Evolutionary conservation across 2,888 invertebrate genomes (phyloP), one percentile per base, ranked within the genome.

Genomic region (Hesperia comma): DNA sequence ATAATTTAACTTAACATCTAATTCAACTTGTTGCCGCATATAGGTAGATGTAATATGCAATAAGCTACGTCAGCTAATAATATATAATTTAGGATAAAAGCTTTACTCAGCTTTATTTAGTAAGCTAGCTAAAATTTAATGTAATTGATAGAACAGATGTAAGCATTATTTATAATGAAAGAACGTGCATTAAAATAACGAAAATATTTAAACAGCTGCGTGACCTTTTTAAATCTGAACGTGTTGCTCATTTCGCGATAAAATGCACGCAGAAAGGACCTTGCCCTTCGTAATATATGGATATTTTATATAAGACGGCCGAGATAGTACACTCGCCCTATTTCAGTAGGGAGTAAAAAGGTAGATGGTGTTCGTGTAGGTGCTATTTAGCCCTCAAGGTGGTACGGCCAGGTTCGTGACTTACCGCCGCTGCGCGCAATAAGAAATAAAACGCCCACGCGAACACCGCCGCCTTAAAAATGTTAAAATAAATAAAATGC

Each of bases 401-500:
- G 89, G 88, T 75, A 76, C 80, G 78, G 82, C 77, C 86, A 77
- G 76, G 83, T 85, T 92, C 92, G 92, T 92, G 92, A 92, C 92
- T 92, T 91, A 92, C 92, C 89, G 90, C 82, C 79, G 84, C 80
- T 80, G 84, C 79, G 81, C 58, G 75, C 75, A 82, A 80, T 78
- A 79, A 81, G 79, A 83, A 89, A 84, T 85, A 87, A 83, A 76
- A 75, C 76, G 77, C 80, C 79, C 79, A 78, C 79, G 82, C 81
- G 76, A 63, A 63, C 78, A 75, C 77, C 77, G 79, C 81, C 82
- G 84, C 83, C 83, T 88, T 88, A 88, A 92, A 92, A 84, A 90
- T 88, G 88, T 86, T 90, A 90, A 92, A 92, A 92, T 92, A 92
- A 92, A 92, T 91, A 92, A 92, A 92, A 90, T 90, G 91, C 88